A percentile compares a stretch with the other conserved stretches of the same genome.
These are phyloP conservation scores for Aphaenogaster ashmeadi DNA, from an alignment of 1,140 invertebrate species.

Conservation along the genomic window DNA sequence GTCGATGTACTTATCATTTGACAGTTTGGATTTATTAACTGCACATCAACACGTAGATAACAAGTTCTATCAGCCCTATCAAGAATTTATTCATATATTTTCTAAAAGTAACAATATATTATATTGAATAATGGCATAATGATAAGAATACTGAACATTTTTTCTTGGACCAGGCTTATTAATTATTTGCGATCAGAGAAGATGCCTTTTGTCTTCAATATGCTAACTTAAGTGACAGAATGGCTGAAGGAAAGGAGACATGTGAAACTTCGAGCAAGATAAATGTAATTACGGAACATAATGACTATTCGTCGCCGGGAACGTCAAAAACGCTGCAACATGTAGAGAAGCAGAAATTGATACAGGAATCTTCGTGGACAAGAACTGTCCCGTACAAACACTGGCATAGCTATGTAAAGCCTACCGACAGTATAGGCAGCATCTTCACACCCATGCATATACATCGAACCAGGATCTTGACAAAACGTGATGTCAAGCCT, in stretches of 20 bases:
- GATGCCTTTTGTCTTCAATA: slow-evolving; percentile 7
- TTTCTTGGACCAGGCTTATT: not conserved
- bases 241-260: slow-evolving; percentile 31
- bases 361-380: slow-evolving; percentile 87
- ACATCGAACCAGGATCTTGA: slow-evolving; percentile 87
- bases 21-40: slow-evolving; percentile 6
- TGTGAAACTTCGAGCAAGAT: not conserved
- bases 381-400: slow-evolving; percentile 88
- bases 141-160: not conserved
- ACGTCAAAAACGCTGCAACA: not conserved
- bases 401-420: slow-evolving; percentile 88
- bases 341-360: slow-evolving; percentile 80
- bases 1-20: slow-evolving; percentile 12
- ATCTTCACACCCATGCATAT: slow-evolving; percentile 88
- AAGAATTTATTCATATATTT: not conserved
- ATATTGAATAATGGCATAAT: not conserved
- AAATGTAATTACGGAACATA: not conserved
- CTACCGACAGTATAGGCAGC: slow-evolving; percentile 90
- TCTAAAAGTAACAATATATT: not conserved
- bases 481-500: slow-evolving; percentile 79
- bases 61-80: not conserved
- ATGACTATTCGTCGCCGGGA: not conserved
- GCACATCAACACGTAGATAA: not conserved
- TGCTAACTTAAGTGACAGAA: slow-evolving; percentile 16
- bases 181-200: not conserved